Percentiles rank a stretch among this genome's conserved stretches.
Evolutionary conservation across 2,888 invertebrate genomes (phyloP).

Genomic region (Macrophya alboannulata): DNA sequence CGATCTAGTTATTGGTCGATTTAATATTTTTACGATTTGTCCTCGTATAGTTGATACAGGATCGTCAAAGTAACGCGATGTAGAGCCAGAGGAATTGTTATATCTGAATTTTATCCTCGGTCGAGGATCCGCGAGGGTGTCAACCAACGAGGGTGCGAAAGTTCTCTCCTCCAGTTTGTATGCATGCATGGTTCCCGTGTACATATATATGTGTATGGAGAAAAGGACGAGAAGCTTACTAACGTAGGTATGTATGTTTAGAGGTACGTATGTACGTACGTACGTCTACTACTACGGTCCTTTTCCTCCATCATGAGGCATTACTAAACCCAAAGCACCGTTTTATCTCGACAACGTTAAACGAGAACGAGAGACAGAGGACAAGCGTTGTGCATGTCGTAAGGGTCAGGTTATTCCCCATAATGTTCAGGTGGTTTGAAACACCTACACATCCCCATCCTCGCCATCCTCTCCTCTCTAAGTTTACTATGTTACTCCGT

Average conservation of each 20-base stretch:
- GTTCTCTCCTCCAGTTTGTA: background rate
- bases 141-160: slow-evolving; percentile 3
- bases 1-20: too few relatives aligned
- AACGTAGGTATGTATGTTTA: too few relatives aligned
- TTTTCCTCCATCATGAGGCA: background rate
- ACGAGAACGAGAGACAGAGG: slow-evolving; percentile 30
- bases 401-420: slow-evolving; percentile 39
- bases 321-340: slow-evolving; percentile 33
- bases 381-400: slow-evolving; percentile 30
- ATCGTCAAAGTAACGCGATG: background rate
- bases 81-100: background rate
- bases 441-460: background rate
- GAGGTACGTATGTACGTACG: background rate
- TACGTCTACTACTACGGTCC: background rate
- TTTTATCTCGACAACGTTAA: slow-evolving; percentile 41
- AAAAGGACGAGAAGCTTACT: slow-evolving; percentile 3
- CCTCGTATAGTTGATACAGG: too few relatives aligned
- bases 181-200: background rate
- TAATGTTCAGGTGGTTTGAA: slow-evolving; percentile 31
- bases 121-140: background rate
- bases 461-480: background rate
- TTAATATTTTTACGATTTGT: too few relatives aligned
- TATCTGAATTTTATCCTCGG: background rate
- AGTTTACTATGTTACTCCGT: background rate
- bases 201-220: background rate